These are phyloP conservation scores for Jordanella pulchra DNA, from an alignment of 2,797 vertebrate genomes.

Conservation along the genomic window DNA sequence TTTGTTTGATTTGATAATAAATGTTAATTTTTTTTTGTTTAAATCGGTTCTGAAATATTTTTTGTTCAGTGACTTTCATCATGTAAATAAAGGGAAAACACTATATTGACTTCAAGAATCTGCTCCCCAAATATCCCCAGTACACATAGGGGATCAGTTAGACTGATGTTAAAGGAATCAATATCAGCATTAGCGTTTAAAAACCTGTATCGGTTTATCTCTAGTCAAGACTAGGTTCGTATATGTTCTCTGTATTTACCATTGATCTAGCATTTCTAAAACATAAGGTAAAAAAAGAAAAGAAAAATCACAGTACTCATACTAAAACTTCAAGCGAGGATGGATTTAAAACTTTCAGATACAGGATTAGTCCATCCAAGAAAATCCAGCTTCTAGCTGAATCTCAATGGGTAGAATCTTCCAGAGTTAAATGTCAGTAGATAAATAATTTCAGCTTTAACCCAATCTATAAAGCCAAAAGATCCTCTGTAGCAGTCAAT, in stretches of 20 bases:
- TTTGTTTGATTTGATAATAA: too few species aligned
- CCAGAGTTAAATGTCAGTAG: constrained; percentile 35
- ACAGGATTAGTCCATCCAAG: constrained; percentile 48
- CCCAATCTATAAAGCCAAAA: constrained; percentile 28
- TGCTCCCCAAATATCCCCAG: too few species aligned
- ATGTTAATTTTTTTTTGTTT: too few species aligned
- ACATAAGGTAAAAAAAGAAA: constrained; percentile 10
- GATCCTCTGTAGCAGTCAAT: constrained; percentile 25
- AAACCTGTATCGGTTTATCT: too few species aligned
- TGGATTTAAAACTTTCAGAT: constrained; percentile 49
- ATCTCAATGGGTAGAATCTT: constrained; percentile 34
- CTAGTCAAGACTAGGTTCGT: constrained; percentile 10
- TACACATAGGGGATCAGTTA: too few species aligned
- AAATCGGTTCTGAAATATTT: too few species aligned
- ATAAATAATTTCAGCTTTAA: constrained; percentile 20
- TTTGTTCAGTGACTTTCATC: too few species aligned
- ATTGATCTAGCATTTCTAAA: constrained; percentile 10
- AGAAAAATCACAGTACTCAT: constrained; percentile 18
- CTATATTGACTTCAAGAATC: too few species aligned
- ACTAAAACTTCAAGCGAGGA: constrained; percentile 42
- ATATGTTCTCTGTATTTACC: constrained; percentile 1
- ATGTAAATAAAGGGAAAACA: too few species aligned
- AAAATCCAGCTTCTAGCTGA: constrained; percentile 44
- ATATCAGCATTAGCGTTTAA: too few species aligned
- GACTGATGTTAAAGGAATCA: too few species aligned